Conservation (phyloP, 92 coral and sea anemone species). For the Galaxea fascicularis region DNA sequence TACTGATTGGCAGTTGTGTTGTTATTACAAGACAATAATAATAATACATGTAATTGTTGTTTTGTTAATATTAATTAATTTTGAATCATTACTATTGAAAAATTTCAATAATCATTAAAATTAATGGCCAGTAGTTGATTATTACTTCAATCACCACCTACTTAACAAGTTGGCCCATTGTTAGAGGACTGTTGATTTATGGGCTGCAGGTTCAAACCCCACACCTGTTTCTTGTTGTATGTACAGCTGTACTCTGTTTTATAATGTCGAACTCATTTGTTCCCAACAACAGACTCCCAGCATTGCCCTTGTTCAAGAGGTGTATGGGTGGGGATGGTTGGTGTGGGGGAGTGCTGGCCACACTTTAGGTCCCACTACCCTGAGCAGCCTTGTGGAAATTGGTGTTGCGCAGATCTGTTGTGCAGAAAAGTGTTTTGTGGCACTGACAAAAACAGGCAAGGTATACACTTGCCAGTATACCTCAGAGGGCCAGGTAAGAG, state of each 20-base stretch:
- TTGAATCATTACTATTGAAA: too few relatives aligned
- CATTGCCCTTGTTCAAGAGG: constrained; percentile 84
- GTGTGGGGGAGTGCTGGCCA: constrained; percentile 89
- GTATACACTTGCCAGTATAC: constrained; percentile 86
- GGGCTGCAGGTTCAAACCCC: too few relatives aligned
- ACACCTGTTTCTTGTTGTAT: background rate
- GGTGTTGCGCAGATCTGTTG: constrained; percentile 89
- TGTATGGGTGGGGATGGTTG: constrained; percentile 93
- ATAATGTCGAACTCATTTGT: background rate
- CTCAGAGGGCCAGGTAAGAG: constrained; percentile 88
- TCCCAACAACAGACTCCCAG: constrained; percentile 58
- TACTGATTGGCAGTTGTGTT: too few relatives aligned
- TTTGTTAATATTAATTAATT: too few relatives aligned
- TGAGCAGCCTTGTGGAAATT: constrained; percentile 80
- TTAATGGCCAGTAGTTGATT: too few relatives aligned
- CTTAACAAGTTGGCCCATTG: too few relatives aligned
- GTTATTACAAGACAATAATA: too few relatives aligned
- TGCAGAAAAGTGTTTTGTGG: constrained; percentile 88
- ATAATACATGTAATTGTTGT: too few relatives aligned
- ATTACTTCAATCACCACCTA: too few relatives aligned
- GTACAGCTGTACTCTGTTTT: background rate
- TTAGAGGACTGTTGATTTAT: too few relatives aligned
- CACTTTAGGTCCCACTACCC: constrained; percentile 79
- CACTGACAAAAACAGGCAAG: constrained; percentile 89
- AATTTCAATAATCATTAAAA: too few relatives aligned